These are phyloP conservation scores for Schizopygopsis pylzovi DNA, from an alignment of 2,797 vertebrate genomes.

Conservation along the genomic window DNA sequence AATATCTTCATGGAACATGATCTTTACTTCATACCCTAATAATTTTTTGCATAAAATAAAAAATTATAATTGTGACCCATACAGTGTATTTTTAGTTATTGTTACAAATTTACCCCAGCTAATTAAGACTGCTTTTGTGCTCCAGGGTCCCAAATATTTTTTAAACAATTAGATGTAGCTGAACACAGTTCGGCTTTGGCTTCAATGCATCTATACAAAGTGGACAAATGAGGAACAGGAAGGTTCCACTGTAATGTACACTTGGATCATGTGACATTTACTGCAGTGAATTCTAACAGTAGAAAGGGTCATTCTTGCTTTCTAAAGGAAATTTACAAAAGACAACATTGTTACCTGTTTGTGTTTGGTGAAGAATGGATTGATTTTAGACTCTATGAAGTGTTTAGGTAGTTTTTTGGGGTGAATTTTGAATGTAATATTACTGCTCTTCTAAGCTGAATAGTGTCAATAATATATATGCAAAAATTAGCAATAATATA, in stretches of 20 bases:
- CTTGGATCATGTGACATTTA: not conserved
- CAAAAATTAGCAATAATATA: not conserved
- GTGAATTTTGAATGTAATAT: not conserved
- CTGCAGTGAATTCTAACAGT: not conserved
- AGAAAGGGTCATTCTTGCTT: not conserved
- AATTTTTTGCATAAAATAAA: too few relatives aligned
- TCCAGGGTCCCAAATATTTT: too few relatives aligned
- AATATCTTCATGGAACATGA: too few relatives aligned
- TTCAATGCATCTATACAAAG: too few relatives aligned
- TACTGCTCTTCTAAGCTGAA: not conserved
- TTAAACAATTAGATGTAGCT: not conserved
- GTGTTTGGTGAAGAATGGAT: not conserved
- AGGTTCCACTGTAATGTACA: not conserved
- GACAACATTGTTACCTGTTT: not conserved
- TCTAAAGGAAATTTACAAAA: not conserved
- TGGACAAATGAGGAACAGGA: not conserved
- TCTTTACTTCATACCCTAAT: too few relatives aligned
- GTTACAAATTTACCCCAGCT: too few relatives aligned
- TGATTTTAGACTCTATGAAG: not conserved
- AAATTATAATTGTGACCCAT: too few relatives aligned
- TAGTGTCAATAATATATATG: not conserved
- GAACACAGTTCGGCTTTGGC: not conserved
- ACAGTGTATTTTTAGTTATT: too few relatives aligned
- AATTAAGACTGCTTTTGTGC: too few relatives aligned
- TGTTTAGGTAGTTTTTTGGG: not conserved